These are phyloP conservation scores for Morus bassanus DNA, from an alignment of 2,797 vertebrate species.

Conservation along the genomic window DNA sequence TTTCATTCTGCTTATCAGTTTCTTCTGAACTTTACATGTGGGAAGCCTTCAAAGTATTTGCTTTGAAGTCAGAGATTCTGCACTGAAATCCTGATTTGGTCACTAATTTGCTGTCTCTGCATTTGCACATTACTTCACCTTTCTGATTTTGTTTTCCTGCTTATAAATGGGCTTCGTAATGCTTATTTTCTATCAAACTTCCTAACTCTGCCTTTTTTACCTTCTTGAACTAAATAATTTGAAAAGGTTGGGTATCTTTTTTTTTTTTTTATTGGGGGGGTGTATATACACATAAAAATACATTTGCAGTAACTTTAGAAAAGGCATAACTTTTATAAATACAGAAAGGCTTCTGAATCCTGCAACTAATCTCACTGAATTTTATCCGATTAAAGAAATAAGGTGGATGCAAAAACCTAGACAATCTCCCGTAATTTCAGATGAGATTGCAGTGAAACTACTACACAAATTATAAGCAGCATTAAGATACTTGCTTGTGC, in stretches of 20 bases:
- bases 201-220: not conserved
- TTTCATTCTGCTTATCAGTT: not conserved
- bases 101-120: not conserved
- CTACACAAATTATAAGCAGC: not conserved
- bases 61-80: constrained; percentile 31
- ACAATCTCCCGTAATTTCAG: not conserved
- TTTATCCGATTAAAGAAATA: not conserved
- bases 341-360: not conserved
- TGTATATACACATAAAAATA: not conserved
- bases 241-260: not conserved
- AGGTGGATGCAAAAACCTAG: not conserved
- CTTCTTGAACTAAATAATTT: not conserved
- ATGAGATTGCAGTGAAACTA: not conserved
- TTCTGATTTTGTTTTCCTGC: not conserved
- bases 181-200: not conserved
- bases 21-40: constrained; percentile 20
- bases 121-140: not conserved
- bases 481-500: not conserved
- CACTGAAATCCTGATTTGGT: constrained; percentile 20
- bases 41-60: constrained; percentile 8
- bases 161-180: not conserved
- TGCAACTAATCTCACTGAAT: not conserved
- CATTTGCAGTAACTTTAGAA: not conserved
- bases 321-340: not conserved
- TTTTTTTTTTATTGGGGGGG: fast-evolving